Percentiles rank a stretch among this genome's conserved stretches.
phyloP scores from a whole-genome alignment of 2,888 invertebrate genomes.

The Acrobasis repandana region DNA sequence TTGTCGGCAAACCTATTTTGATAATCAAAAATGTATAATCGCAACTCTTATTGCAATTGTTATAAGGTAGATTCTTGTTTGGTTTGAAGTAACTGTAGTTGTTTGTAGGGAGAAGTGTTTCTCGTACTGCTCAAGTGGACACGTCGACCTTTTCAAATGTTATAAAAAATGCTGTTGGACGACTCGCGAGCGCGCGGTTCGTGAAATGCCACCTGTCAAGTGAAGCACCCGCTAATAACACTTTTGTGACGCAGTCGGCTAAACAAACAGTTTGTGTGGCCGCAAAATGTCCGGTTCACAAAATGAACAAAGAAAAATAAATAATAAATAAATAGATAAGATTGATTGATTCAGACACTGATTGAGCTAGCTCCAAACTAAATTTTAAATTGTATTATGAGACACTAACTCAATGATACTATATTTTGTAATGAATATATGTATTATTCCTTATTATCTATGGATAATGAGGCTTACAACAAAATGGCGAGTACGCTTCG shows the following conservation, averaged over 20 bases:
- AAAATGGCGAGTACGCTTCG: too few relatives aligned
- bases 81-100: background rate
- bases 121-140: slow-evolving; percentile 42
- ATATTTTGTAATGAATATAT: too few relatives aligned
- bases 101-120: slow-evolving; percentile 27
- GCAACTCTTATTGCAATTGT: background rate
- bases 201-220: slow-evolving; percentile 69
- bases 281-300: too few relatives aligned
- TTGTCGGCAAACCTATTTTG: slow-evolving; percentile 27
- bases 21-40: background rate
- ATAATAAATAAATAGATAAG: too few relatives aligned
- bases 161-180: slow-evolving; percentile 53
- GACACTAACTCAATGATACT: too few relatives aligned
- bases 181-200: slow-evolving; percentile 43
- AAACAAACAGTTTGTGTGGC: slow-evolving; percentile 34
- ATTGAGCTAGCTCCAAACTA: too few relatives aligned
- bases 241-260: slow-evolving; percentile 45
- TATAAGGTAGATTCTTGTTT: slow-evolving; percentile 17
- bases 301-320: too few relatives aligned
- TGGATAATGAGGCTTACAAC: too few relatives aligned
- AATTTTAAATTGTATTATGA: too few relatives aligned
- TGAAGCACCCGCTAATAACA: slow-evolving; percentile 43
- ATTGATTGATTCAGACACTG: too few relatives aligned
- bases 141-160: slow-evolving; percentile 59
- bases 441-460: too few relatives aligned